Percentiles rank a stretch among this genome's conserved stretches.
Conservation (phyloP, 2,797 vertebrate species). For the Muscicapa comitata region DNA sequence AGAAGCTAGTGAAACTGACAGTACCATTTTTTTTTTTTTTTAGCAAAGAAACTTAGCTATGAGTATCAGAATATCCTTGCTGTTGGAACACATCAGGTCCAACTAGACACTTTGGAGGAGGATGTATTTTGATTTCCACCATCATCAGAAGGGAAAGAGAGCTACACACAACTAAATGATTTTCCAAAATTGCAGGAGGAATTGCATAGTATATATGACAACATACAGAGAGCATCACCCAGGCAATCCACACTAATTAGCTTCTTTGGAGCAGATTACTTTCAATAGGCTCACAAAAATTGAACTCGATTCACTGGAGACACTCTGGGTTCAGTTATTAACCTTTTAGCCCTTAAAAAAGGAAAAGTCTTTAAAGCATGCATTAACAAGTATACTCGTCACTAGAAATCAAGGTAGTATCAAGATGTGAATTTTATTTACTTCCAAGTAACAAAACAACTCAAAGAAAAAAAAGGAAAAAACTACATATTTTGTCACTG, state of each 20-base stretch:
- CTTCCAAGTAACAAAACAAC: neutral
- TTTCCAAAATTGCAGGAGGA: neutral
- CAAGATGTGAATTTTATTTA: neutral
- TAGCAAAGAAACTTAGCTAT: neutral
- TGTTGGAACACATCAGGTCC: neutral
- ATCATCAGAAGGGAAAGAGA: neutral
- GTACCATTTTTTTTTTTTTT: neutral
- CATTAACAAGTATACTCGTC: conserved; percentile 52
- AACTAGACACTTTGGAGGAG: neutral
- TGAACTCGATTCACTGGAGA: conserved; percentile 65
- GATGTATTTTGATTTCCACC: neutral
- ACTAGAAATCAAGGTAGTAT: conserved; percentile 36
- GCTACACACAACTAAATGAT: neutral
- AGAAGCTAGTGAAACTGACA: neutral
- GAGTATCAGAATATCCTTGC: neutral
- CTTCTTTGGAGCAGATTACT: conserved; percentile 62
- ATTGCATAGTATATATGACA: neutral
- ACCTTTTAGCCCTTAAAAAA: conserved; percentile 64
- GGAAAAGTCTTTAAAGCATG: conserved; percentile 42
- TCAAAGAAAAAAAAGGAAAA: neutral
- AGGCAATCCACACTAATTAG: conserved; percentile 58
- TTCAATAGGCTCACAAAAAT: conserved; percentile 62
- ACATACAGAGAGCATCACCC: neutral
- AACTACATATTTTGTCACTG: neutral
- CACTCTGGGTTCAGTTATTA: conserved; percentile 65